phyloP scores from a whole-genome alignment of 2,797 vertebrate genomes.

The Crocidura indochinensis region DNA sequence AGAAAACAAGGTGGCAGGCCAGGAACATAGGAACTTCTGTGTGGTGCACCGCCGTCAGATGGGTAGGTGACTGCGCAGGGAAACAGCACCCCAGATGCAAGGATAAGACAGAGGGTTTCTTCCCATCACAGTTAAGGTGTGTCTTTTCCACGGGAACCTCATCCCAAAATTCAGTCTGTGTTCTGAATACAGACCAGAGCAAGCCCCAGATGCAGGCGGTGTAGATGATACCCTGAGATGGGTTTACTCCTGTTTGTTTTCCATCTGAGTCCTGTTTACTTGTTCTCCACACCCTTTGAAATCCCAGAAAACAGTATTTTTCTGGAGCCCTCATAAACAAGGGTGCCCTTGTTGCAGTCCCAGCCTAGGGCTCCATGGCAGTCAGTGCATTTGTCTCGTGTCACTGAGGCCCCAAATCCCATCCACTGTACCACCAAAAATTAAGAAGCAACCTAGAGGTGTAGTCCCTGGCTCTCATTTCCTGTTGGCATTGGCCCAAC shows the following conservation, averaged over 20 bases:
- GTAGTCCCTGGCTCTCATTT: neutral
- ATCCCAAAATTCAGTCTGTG: neutral
- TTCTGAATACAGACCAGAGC: neutral
- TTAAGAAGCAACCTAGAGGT: neutral
- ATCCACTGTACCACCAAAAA: neutral
- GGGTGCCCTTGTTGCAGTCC: neutral
- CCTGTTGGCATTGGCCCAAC: neutral
- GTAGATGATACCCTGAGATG: neutral
- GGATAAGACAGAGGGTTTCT: neutral
- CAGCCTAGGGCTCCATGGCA: no score
- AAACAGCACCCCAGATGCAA: accelerated
- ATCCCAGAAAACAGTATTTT: constrained; percentile 31
- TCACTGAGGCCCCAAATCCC: no score
- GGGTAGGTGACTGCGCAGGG: constrained; percentile 88
- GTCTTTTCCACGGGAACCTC: neutral
- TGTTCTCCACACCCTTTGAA: neutral
- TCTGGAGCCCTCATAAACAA: neutral
- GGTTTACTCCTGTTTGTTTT: neutral
- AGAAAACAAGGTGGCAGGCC: neutral
- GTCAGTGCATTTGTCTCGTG: no score
- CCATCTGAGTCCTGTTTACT: neutral
- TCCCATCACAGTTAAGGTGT: neutral
- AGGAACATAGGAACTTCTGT: constrained; percentile 87
- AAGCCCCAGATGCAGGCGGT: neutral
- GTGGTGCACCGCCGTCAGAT: constrained; percentile 96